Evolutionary conservation across 2,888 invertebrate species (phyloP), one percentile per base, ranked within the genome.

Genomic region (Crepidodera aurea): DNA sequence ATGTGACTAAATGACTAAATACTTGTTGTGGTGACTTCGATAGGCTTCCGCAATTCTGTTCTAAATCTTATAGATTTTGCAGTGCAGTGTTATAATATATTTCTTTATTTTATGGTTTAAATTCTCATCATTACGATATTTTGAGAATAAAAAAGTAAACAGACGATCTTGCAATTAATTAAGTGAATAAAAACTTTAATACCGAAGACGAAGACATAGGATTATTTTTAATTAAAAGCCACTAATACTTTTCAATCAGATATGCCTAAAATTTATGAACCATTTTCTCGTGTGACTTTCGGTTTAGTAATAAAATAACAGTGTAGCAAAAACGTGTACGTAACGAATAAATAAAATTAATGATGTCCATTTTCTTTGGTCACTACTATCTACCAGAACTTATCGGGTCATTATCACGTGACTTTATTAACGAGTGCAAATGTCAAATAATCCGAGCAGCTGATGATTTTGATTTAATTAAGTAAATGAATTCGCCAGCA

Each of bases 401-500:
- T 42, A 54, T 54, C 29, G 10, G 29, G 15, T 29, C 6, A 29
- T 54, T 54, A 54, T 54, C 54, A 42, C 42, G 25, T 54, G 53
- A 25, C 13, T 42, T 54, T 42, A 54, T 54, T 54, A 42, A 13
- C 29, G 42, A 29, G 12, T 42, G 42, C 54, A 42, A 54, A 54
- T 54, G 42, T 54, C 42, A 54, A 54, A 42, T 42, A 54, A 29
- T 42, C 19, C 29, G 13, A 27, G 53, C 53, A 53, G 53, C 53
- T 53, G 40, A 53, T 27, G 54, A 54, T 34, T 54, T 42, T 54
- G 34, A 54, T 42, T 54, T 54, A 54, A 53, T 40, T 40, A 53
- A 53, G 12, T 40, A 40, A 40, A 54, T 42, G 16, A 42, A 27
- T 48, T 48, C n/a, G 15, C 42, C 10, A 8, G 42, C 19, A 19